Percentiles rank a stretch among this genome's conserved stretches.
Evolutionary conservation across 2,888 invertebrate species (phyloP).

Genomic region (Troides oblongomaculatus): DNA sequence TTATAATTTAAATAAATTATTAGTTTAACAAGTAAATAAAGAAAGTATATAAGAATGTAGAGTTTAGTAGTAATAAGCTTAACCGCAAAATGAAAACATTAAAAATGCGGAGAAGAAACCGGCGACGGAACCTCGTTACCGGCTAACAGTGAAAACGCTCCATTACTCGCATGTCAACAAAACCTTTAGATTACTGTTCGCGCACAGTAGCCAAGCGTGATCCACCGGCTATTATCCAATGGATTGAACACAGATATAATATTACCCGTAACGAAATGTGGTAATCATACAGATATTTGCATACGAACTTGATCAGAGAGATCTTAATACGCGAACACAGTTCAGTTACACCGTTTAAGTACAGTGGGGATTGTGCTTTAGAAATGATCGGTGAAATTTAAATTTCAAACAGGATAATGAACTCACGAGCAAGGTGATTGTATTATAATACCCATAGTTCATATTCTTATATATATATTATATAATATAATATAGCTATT

Average conservation of each 20-base stretch:
- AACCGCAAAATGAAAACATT: too few relatives aligned
- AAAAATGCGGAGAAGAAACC: too few relatives aligned
- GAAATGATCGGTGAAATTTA: slow-evolving; percentile 14
- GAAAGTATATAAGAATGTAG: too few relatives aligned
- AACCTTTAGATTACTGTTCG: slow-evolving; percentile 14
- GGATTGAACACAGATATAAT: slow-evolving; percentile 1
- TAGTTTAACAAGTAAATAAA: too few relatives aligned
- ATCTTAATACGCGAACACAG: not conserved
- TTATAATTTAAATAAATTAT: too few relatives aligned
- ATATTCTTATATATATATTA: too few relatives aligned
- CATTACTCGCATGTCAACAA: slow-evolving; percentile 12
- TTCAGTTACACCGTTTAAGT: not conserved
- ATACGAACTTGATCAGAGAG: slow-evolving; percentile 4
- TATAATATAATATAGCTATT: too few relatives aligned
- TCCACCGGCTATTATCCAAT: slow-evolving; percentile 14
- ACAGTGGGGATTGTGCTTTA: not conserved
- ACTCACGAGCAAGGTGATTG: too few relatives aligned
- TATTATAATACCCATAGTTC: too few relatives aligned
- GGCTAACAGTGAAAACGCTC: slow-evolving; percentile 18
- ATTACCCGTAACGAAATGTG: slow-evolving; percentile 17
- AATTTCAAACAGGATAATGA: slow-evolving; percentile 9
- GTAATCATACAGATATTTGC: slow-evolving; percentile 15
- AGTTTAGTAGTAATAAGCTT: too few relatives aligned
- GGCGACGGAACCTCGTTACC: slow-evolving; percentile 6
- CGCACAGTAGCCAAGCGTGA: slow-evolving; percentile 23